phyloP scores from a whole-genome alignment of 2,113 vertebrate species.

The Phylloscopus whistleri region DNA sequence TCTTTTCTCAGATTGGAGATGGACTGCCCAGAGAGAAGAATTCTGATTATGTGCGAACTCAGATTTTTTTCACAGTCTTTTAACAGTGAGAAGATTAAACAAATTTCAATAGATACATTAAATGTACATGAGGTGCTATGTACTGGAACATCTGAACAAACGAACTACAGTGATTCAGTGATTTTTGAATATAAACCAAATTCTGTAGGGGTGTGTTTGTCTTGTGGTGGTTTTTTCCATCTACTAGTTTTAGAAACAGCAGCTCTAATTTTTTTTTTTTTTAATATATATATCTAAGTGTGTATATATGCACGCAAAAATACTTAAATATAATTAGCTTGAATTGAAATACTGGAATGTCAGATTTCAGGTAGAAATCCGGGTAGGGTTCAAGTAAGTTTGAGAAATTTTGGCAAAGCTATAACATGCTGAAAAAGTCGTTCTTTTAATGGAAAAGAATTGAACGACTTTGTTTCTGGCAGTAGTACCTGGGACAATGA shows the following conservation, averaged over 20 bases:
- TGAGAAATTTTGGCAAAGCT: not conserved
- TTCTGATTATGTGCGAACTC: not conserved
- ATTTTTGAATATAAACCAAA: not conserved
- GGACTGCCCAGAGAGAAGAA: not conserved
- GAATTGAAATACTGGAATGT: not conserved
- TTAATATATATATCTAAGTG: not conserved
- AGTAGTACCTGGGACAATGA: not conserved
- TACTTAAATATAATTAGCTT: not conserved
- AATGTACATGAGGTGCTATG: not conserved
- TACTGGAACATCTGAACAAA: not conserved
- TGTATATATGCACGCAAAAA: not conserved
- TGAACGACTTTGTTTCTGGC: not conserved
- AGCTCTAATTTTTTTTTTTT: not conserved
- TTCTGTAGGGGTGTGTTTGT: accelerated
- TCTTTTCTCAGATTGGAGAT: not conserved
- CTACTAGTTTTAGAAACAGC: not conserved
- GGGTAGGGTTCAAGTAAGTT: not conserved
- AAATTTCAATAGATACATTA: not conserved
- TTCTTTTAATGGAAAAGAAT: not conserved
- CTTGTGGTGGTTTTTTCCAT: not conserved
- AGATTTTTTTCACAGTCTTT: not conserved
- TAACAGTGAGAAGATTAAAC: not conserved
- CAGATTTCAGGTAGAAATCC: not conserved
- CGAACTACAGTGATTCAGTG: not conserved
- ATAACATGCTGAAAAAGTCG: not conserved